A percentile compares a stretch with the other conserved stretches of the same genome.
Evolutionary conservation across 2,113 vertebrate species (phyloP).

Genomic region (Spizaetus ornatus): DNA sequence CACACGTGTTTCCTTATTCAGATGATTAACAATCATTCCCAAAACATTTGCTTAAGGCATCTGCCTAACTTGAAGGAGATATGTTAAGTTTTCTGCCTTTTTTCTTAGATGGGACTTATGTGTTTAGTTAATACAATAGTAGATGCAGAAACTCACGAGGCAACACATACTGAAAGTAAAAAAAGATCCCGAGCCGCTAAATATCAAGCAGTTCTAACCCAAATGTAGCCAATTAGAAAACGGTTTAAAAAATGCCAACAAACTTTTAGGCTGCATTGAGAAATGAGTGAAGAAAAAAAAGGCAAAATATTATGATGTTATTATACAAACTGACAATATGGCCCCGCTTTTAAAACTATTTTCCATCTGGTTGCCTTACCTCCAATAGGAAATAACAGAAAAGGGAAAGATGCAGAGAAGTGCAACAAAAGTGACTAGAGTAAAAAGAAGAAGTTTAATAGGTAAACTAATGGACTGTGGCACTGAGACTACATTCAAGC

Average conservation of each 20-base stretch:
- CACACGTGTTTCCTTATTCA: background rate
- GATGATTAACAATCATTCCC: background rate
- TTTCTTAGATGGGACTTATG: background rate
- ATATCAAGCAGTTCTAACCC: background rate
- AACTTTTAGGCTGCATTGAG: background rate
- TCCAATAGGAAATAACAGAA: background rate
- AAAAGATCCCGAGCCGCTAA: background rate
- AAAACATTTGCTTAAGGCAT: background rate
- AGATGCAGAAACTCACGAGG: background rate
- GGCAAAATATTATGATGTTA: background rate
- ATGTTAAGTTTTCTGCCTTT: background rate
- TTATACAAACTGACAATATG: background rate
- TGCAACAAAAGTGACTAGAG: background rate
- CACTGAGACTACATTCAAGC: background rate
- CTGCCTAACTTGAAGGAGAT: background rate
- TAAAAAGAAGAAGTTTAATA: background rate
- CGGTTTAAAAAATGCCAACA: background rate
- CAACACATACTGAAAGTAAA: background rate
- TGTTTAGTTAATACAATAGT: background rate
- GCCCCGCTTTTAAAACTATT: background rate
- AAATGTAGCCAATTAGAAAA: background rate
- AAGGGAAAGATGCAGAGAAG: background rate
- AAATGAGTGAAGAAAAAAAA: background rate
- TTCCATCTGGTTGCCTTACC: background rate
- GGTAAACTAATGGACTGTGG: background rate